Evolutionary conservation across 2,888 invertebrate genomes (phyloP).

Genomic region (Scaptomyza tumidula): DNA sequence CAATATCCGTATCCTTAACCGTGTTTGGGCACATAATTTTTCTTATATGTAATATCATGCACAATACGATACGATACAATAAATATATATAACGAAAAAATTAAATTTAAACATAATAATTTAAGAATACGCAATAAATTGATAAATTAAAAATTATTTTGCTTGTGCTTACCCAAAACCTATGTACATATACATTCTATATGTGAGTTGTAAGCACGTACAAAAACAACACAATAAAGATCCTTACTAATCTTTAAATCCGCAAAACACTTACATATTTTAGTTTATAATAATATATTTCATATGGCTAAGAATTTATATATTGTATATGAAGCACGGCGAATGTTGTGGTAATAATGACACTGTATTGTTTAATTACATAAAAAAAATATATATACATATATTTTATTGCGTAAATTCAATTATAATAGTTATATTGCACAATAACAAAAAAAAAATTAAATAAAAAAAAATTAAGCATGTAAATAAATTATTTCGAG

Average conservation of each 20-base stretch:
- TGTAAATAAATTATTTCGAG: too few species aligned
- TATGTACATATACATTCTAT: conserved; percentile 17
- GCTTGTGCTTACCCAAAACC: conserved; percentile 10
- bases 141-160: conserved; percentile 3
- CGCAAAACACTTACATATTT: too few species aligned
- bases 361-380: not conserved
- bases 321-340: not conserved
- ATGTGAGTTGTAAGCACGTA: not conserved
- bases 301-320: not conserved
- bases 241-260: too few species aligned
- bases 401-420: too few species aligned
- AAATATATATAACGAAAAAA: not conserved
- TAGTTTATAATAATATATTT: not conserved
- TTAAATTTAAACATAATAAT: not conserved
- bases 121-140: conserved; percentile 5
- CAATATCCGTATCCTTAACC: conserved; percentile 6
- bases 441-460: too few species aligned
- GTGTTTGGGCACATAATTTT: not conserved
- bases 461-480: too few species aligned
- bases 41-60: conserved; percentile 15
- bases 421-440: too few species aligned
- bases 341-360: not conserved
- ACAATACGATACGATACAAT: not conserved
- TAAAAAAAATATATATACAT: too few species aligned
- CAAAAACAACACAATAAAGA: not conserved